Base-by-base conservation (phyloP, 2,113 vertebrate species). In the Oenanthe oenanthe region DNA sequence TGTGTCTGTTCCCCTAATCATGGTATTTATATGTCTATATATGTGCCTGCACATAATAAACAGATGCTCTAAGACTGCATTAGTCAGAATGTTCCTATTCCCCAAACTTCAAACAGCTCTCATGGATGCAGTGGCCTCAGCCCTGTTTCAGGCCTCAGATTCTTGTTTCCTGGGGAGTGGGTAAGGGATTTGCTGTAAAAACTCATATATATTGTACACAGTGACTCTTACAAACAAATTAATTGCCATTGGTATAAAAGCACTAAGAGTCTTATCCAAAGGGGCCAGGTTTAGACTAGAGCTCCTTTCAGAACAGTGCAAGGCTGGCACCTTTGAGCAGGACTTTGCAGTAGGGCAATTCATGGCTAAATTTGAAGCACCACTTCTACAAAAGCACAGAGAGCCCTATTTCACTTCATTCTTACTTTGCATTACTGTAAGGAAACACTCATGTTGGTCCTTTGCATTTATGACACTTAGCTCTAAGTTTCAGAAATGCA, bases 101-200 rank as follows among this genome's bases (percentile, higher is more conserved):
- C 17, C 29, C 1, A 0, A 17, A 81, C 28, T 68, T 67, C 40
- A 40, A 74, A 63, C 16, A 32, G 15, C 3, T 13, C 7, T 60
- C 40, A 15, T 14, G 53, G 34, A n/a, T 7, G 36, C 43, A 78
- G n/a, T 1, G 1, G 15, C 65, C 28, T 91, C 70, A 67, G 3
- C 17, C 53, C 62, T 62, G 2, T 10, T 36, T 36, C 34, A 36
- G 34, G 34, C 34, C 34, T 36, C 34, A 57, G 19, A 36, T 50
- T 17, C 25, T 26, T 56, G 14, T 17, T 31, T 92, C 25, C 24
- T 5, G 0, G 0, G 1, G 12, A 61, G 18, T 9, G 17, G 40
- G 22, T 68, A 57, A 65, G 10, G 28, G 38, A 17, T n/a, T 54
- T 26, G 48, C 1, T 54, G 10, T 15, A 81, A 80, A 92, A 83